A percentile compares a stretch with the other conserved stretches of the same genome.
These are phyloP conservation scores for Biston betularia DNA, from an alignment of 2,888 invertebrate genomes.

Conservation along the genomic window DNA sequence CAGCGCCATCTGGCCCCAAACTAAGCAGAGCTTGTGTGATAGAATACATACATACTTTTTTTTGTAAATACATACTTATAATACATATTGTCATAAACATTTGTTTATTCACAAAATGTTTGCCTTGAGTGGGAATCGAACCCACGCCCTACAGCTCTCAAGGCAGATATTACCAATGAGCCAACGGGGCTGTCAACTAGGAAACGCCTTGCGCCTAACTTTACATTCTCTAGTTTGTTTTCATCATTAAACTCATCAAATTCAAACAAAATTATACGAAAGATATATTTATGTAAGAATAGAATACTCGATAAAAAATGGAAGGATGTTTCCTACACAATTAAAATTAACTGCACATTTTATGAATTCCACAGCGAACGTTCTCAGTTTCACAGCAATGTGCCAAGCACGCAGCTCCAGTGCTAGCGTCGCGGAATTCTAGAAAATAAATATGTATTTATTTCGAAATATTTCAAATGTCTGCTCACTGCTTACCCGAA, in stretches of 20 bases:
- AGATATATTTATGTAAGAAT: slow-evolving; percentile 8
- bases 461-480: slow-evolving; percentile 30
- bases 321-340: slow-evolving; percentile 39
- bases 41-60: too few relatives aligned
- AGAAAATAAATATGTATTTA: slow-evolving; percentile 46
- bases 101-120: too few relatives aligned
- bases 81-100: too few relatives aligned
- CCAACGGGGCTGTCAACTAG: too few relatives aligned
- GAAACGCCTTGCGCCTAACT: too few relatives aligned
- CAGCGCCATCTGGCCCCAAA: too few relatives aligned
- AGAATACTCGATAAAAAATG: slow-evolving; percentile 10
- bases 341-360: slow-evolving; percentile 44
- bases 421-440: slow-evolving; percentile 53
- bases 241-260: background rate
- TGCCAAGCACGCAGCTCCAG: slow-evolving; percentile 48
- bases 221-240: background rate
- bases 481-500: slow-evolving; percentile 23
- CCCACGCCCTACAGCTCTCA: too few relatives aligned
- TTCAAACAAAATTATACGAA: background rate
- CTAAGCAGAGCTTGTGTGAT: too few relatives aligned
- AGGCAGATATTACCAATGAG: too few relatives aligned
- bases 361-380: slow-evolving; percentile 38
- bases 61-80: too few relatives aligned
- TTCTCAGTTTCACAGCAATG: slow-evolving; percentile 43
- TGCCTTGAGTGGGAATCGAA: too few relatives aligned